phyloP scores from a whole-genome alignment of 1,140 invertebrate genomes.

The Neocloeon triangulifer region DNA sequence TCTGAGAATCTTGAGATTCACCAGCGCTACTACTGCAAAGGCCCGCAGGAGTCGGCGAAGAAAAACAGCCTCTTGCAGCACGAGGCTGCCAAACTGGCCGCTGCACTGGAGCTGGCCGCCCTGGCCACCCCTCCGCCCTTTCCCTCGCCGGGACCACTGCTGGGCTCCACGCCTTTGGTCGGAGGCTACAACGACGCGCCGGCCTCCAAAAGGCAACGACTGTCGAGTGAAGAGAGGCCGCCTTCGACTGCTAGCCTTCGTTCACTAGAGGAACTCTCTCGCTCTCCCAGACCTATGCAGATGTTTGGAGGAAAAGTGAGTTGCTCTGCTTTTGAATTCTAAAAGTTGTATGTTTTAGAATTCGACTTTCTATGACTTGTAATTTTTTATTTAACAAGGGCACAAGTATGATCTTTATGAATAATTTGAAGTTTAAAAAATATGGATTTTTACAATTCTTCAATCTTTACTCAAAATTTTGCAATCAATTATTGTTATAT shows the following conservation, averaged over 20 bases:
- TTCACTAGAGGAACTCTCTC: neutral
- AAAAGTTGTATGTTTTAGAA: too few relatives aligned
- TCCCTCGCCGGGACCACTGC: slow-evolving; percentile 51
- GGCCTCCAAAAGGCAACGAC: slow-evolving; percentile 16
- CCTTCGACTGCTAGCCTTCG: neutral
- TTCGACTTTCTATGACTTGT: too few relatives aligned
- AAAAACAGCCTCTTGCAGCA: neutral
- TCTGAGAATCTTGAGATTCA: slow-evolving; percentile 44
- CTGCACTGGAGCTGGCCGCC: neutral
- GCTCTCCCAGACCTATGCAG: slow-evolving; percentile 27
- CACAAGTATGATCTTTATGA: slow-evolving; percentile 9
- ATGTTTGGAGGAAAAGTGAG: slow-evolving; percentile 59
- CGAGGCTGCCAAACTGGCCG: neutral
- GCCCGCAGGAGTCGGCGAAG: slow-evolving; percentile 9
- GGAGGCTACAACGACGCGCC: slow-evolving; percentile 18
- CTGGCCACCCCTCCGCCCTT: slow-evolving; percentile 18
- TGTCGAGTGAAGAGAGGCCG: slow-evolving; percentile 25
- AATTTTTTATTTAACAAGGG: too few relatives aligned
- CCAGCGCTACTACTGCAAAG: slow-evolving; percentile 41
- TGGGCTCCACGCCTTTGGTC: slow-evolving; percentile 55
- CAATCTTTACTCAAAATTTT: too few relatives aligned
- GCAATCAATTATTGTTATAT: too few relatives aligned
- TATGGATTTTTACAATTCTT: too few relatives aligned
- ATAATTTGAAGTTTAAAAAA: too few relatives aligned
- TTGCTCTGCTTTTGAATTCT: too few relatives aligned